These are phyloP conservation scores for Ophioderma brevispina DNA, from an alignment of 35 echinoderm and acorn worm species.

Conservation along the genomic window DNA sequence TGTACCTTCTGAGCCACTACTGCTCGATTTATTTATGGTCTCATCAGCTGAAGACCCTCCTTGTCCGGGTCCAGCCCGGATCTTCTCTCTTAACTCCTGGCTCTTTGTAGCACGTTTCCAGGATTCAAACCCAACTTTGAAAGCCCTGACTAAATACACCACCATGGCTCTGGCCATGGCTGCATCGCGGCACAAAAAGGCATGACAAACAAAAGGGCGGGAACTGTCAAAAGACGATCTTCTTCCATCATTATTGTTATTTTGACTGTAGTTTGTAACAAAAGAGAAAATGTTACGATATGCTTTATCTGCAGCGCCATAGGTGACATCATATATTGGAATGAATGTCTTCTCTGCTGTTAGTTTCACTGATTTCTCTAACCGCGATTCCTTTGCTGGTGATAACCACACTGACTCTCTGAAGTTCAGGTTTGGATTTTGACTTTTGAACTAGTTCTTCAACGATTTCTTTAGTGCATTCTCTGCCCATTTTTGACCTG, in stretches of 20 bases:
- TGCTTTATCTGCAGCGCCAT: constrained; percentile 75
- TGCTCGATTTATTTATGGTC: neutral
- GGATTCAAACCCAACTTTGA: constrained; percentile 67
- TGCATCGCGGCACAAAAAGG: constrained; percentile 61
- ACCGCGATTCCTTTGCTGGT: constrained; percentile 72
- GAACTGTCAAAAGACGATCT: neutral
- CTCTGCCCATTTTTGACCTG: constrained; percentile 66
- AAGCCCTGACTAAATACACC: constrained; percentile 78
- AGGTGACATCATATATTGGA: constrained; percentile 87
- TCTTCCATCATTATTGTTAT: neutral
- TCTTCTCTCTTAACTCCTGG: constrained; percentile 53
- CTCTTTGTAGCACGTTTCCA: constrained; percentile 71
- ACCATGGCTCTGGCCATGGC: constrained; percentile 75
- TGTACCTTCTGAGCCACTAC: neutral
- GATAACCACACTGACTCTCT: constrained; percentile 69
- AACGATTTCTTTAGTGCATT: constrained; percentile 61
- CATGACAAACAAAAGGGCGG: constrained; percentile 72
- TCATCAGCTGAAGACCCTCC: neutral
- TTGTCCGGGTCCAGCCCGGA: constrained; percentile 70
- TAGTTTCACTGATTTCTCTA: constrained; percentile 56
- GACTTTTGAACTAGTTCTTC: constrained; percentile 58
- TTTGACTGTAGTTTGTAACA: constrained; percentile 68
- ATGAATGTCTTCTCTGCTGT: constrained; percentile 70
- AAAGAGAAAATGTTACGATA: constrained; percentile 86
- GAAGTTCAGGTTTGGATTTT: constrained; percentile 34